Base-by-base conservation (phyloP, 2,888 invertebrate genomes). In the Asteroscopus sphinx region DNA sequence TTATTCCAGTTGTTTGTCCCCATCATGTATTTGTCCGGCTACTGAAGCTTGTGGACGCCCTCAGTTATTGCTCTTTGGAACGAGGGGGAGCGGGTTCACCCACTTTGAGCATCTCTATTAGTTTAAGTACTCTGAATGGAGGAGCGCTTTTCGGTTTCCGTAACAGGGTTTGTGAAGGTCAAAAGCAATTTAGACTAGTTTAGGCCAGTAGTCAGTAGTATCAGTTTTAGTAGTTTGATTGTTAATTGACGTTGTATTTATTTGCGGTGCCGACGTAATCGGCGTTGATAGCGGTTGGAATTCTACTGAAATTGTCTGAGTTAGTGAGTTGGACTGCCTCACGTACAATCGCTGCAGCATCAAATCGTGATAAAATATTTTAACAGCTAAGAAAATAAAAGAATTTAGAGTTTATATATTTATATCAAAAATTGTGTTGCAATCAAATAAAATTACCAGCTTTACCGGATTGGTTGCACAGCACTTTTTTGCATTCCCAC, bases 221-320 rank as follows among this genome's bases (percentile, higher is more conserved):
- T 70, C 59, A 30, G 49, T 68, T 42, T 56, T 59, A 58, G 7
- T 40, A 48, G 57, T 51, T 55, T 67, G 48, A 64, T 68, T 41
- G 61, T 46, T 73, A 68, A 73, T 73, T 73, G 47, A 57, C 59
- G 45, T 59, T 62, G 47, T 64, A 54, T 68, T 65, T 68, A 68
- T 73, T 68, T 53, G 46, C 53, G 33, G 42, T 42, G 49, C 37
- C 32, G 52, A 66, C 60, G 67, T 59, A 66, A 66, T 37, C 35
- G 26, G 32, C 15, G 4, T 35, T 36, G 32, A 46, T 67, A 70
- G 37, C n/a, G 36, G 17, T 58, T 2, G 37, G 30, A 30, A 65
- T 66, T 37, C 4, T 15, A 39, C 48, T 66, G 26, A 11, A 67
- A 53, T 47, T 40, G 26, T 11, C 25, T 44, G 25, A 59, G 42